Evolutionary conservation across 2,113 vertebrate genomes (phyloP).

Genomic region (Pipa parva): DNA sequence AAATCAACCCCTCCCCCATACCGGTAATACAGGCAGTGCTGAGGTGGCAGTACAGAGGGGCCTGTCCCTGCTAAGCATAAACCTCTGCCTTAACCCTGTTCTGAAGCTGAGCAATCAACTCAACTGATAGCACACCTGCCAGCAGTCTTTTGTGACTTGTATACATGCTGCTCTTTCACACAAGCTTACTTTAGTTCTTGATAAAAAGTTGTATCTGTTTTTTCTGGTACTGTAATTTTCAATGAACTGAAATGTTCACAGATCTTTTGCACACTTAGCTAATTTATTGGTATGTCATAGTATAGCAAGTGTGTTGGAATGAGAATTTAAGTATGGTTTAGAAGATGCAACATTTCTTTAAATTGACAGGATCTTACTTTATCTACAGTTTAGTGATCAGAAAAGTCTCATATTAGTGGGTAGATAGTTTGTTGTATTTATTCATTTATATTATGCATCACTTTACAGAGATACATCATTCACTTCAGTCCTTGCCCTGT

Average conservation of each 20-base stretch:
- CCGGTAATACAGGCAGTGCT: constrained; percentile 41
- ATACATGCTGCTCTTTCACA: background rate
- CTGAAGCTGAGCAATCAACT: background rate
- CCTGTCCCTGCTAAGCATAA: constrained; percentile 33
- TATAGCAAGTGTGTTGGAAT: too few species aligned
- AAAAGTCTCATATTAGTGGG: too few species aligned
- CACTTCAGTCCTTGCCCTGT: too few species aligned
- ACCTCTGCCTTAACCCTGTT: constrained; percentile 19
- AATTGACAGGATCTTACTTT: too few species aligned
- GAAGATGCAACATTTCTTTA: too few species aligned
- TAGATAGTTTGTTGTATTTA: too few species aligned
- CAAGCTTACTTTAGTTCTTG: background rate
- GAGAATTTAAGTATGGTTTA: too few species aligned
- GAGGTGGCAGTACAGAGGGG: constrained; percentile 41
- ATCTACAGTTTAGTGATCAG: too few species aligned
- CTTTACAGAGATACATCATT: too few species aligned
- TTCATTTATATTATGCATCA: too few species aligned
- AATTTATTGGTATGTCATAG: background rate
- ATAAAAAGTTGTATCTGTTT: too few species aligned
- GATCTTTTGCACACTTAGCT: background rate
- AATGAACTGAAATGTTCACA: background rate
- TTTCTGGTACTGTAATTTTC: background rate
- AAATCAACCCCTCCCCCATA: constrained; percentile 36
- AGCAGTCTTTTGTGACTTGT: background rate
- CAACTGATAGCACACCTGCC: constrained; percentile 19